phyloP scores from a whole-genome alignment of 2,113 vertebrate species.

The Pelecanus crispus region DNA sequence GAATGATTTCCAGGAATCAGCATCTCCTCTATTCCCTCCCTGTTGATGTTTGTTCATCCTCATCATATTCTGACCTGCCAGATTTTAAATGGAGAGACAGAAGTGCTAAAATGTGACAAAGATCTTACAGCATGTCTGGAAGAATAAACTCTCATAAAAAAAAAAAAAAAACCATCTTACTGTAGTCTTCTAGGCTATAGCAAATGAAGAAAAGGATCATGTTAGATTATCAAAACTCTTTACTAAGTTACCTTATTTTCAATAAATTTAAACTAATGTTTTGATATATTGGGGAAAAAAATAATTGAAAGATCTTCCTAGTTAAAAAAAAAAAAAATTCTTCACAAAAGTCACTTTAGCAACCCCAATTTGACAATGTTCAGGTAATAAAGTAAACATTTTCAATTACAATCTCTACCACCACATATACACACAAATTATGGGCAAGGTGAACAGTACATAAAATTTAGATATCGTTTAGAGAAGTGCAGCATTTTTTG shows the following conservation, averaged over 20 bases:
- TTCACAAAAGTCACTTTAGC: neutral
- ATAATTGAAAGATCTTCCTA: neutral
- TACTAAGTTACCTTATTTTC: neutral
- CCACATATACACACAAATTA: neutral
- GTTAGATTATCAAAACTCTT: neutral
- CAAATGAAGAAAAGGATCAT: neutral
- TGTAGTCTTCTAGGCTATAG: neutral
- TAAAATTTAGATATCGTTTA: neutral
- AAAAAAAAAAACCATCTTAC: neutral
- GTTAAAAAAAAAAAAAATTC: neutral
- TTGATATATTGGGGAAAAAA: neutral
- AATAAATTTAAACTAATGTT: neutral
- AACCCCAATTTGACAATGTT: neutral
- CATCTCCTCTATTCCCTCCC: neutral
- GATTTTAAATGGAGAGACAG: neutral
- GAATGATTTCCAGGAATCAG: neutral
- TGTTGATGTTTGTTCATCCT: neutral
- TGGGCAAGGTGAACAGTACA: rapidly evolving
- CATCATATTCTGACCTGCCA: neutral
- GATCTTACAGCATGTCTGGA: neutral
- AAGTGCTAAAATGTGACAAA: neutral
- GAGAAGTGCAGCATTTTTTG: neutral
- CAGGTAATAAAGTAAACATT: neutral
- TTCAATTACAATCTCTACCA: neutral
- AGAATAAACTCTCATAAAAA: neutral